Percentiles rank a stretch among this genome's conserved stretches.
Conservation (phyloP, 2,797 vertebrate genomes). For the Oreochromis mossambicus region DNA sequence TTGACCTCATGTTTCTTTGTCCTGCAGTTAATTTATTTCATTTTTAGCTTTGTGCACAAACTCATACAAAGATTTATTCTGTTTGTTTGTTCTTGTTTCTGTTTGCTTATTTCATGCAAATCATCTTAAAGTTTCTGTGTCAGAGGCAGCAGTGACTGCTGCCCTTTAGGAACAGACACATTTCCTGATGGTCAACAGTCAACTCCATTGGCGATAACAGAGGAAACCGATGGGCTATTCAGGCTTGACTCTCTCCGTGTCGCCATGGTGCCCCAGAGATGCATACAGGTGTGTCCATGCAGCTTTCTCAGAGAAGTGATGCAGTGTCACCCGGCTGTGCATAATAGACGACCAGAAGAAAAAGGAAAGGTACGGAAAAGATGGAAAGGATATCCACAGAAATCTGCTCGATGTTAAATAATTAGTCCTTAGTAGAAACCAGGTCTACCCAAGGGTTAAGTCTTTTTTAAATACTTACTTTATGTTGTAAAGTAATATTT, state of each 20-base stretch:
- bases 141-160: not conserved
- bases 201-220: not conserved
- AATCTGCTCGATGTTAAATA: not conserved
- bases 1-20: not conserved
- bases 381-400: not conserved
- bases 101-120: not conserved
- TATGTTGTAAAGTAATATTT: not conserved
- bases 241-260: not conserved
- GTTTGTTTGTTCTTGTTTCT: not conserved
- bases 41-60: not conserved
- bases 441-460: not conserved
- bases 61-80: not conserved
- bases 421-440: not conserved
- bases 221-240: not conserved
- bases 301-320: not conserved
- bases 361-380: not conserved
- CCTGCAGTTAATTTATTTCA: not conserved
- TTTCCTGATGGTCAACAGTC: not conserved
- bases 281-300: not conserved
- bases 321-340: not conserved
- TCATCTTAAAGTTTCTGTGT: not conserved
- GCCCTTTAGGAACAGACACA: accelerated
- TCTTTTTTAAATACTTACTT: not conserved
- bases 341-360: not conserved
- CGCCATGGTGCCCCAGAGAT: not conserved